Evolutionary conservation across 2,113 vertebrate genomes (phyloP).

Genomic region (Geococcyx californianus): DNA sequence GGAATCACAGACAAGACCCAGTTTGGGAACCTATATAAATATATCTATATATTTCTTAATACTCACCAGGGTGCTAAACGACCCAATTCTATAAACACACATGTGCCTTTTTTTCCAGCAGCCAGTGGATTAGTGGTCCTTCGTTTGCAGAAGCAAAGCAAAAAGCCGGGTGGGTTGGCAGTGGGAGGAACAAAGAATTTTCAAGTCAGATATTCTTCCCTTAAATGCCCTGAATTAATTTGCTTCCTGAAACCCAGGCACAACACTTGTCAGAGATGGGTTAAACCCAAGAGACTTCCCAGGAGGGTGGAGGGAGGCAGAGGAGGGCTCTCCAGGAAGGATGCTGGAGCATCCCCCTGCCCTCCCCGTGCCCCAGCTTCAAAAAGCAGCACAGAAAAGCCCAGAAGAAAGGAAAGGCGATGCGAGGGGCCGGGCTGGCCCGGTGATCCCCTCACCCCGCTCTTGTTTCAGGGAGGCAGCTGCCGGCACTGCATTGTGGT

Average conservation of each 20-base stretch:
- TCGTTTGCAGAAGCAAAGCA: neutral
- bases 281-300: neutral
- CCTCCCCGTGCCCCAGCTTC: neutral
- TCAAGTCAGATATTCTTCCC: neutral
- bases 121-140: rapidly evolving
- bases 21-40: conserved; percentile 4
- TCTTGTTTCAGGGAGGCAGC: neutral
- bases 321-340: neutral
- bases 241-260: neutral
- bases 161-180: neutral
- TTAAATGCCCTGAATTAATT: neutral
- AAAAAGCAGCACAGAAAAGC: neutral
- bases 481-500: neutral
- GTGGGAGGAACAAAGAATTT: neutral
- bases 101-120: neutral
- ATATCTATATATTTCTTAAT: neutral
- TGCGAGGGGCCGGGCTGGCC: rapidly evolving
- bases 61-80: neutral
- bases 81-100: neutral
- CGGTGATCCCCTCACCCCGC: rapidly evolving
- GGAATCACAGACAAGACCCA: conserved; percentile 17
- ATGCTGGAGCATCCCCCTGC: neutral
- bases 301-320: neutral
- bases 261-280: neutral
- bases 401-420: neutral